Evolutionary conservation across 2,888 invertebrate genomes (phyloP).

Genomic region (Biston stratarius): DNA sequence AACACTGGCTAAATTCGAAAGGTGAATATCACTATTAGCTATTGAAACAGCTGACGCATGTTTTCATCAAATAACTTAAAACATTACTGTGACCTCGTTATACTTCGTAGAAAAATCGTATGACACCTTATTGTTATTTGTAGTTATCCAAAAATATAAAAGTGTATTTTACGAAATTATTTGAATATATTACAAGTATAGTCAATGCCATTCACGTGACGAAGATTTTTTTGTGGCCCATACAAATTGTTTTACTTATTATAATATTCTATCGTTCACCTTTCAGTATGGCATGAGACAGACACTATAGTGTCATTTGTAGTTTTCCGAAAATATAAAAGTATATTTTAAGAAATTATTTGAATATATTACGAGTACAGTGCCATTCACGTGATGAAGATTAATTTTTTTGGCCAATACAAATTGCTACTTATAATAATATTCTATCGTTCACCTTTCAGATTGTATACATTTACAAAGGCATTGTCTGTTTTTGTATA

Average conservation of each 20-base stretch:
- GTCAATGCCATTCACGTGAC: background rate
- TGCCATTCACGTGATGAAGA: background rate
- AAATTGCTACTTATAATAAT: background rate
- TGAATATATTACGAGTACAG: background rate
- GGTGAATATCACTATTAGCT: background rate
- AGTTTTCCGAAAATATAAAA: background rate
- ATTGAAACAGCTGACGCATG: too few species aligned
- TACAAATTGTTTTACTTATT: background rate
- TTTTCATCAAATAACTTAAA: too few species aligned
- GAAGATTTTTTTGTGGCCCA: background rate
- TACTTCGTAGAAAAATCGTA: background rate
- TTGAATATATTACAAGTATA: background rate
- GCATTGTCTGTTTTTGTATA: conserved; percentile 5
- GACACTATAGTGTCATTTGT: background rate
- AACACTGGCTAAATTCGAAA: too few species aligned
- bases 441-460: background rate
- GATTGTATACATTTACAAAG: background rate
- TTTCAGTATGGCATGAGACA: background rate
- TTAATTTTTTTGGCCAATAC: background rate
- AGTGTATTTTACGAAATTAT: background rate
- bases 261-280: background rate
- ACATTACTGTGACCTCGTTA: background rate
- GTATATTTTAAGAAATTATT: background rate
- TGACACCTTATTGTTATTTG: background rate
- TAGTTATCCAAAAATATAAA: background rate